These are phyloP conservation scores for Monopterus albus DNA, from an alignment of 2,113 vertebrate species.

Conservation along the genomic window DNA sequence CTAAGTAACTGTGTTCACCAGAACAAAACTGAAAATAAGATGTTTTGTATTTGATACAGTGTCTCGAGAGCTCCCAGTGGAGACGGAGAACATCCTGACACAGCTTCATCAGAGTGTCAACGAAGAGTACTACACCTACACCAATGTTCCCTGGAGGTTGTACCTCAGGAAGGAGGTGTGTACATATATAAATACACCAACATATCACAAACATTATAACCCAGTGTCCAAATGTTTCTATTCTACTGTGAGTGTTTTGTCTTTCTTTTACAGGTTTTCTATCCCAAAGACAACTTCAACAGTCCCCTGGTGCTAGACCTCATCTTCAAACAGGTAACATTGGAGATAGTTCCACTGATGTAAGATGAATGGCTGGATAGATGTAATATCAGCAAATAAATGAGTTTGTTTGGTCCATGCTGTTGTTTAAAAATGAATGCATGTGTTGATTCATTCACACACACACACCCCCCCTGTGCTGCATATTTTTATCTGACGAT, in stretches of 20 bases:
- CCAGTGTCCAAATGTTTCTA: not conserved
- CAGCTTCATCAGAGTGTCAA: conserved; percentile 87
- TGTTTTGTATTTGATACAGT: conserved; percentile 51
- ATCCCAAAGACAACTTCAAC: conserved; percentile 93
- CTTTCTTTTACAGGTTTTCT: conserved; percentile 89
- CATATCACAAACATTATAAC: not conserved
- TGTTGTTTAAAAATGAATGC: not conserved
- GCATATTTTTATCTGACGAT: conserved; percentile 9
- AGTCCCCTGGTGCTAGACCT: conserved; percentile 91
- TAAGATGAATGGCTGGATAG: not conserved
- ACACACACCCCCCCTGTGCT: not conserved
- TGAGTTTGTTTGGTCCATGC: not conserved
- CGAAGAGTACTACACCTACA: conserved; percentile 91
- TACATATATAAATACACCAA: not conserved
- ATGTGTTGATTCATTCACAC: not conserved
- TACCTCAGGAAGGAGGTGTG: conserved; percentile 95
- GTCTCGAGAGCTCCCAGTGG: conserved; percentile 86
- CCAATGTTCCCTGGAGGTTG: conserved; percentile 90
- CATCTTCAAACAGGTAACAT: conserved; percentile 92
- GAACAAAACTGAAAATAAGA: not conserved
- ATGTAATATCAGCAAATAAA: not conserved
- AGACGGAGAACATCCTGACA: conserved; percentile 87
- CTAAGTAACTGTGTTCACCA: not conserved
- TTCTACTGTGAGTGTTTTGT: not conserved
- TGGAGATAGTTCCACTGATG: not conserved